Evolutionary conservation across 2,888 invertebrate species (phyloP), one percentile per base, ranked within the genome.

Genomic region (Oscheius myriophilus): DNA sequence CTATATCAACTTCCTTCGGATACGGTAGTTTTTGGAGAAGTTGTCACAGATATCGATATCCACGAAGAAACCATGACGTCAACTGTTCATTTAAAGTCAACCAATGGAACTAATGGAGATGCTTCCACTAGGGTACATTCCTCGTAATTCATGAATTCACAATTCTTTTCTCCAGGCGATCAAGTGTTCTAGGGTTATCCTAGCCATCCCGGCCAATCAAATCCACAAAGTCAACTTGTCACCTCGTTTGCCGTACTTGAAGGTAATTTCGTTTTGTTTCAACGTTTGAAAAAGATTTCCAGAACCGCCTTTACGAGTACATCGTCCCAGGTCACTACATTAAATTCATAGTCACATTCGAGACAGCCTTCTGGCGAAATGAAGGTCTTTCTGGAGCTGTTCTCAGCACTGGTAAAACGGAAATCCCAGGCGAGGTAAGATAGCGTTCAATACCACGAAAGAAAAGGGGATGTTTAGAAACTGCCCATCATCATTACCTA

Each of bases 271-370:
- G 33, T 16, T 16, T 39, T 55, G 11, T n/a, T 55, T 25, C 33
- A 39, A 18, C 9, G 3, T 33, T 6, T 33, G 33, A 55, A 16
- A 39, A 11, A 9, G 7, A 4, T 33, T 54, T 64, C 6, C 11
- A 65, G 65, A 18, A 64, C 7, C 26, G 70, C 7, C 54, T 70
- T 2, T 73, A 70, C 53, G 61, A 70, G n/a, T 51, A 55, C 33
- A 49, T 55, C 41, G 53, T 54, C n/a, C 62, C 54, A 9, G 78
- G 78, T 43, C 72, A 74, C 52, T 66, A 75, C 25, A 72, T 89
- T 70, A 89, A 89, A 73, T 86, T 86, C 42, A 83, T 88, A 61
- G 72, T 88, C 33, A 88, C 88, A 67, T 89, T 88, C 78, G 79
- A 85, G 42, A 81, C 74, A 18, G 78, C 87, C 4, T 89, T 88